Conservation (phyloP, 2,888 invertebrate species). For the Euplagia quadripunctaria region DNA sequence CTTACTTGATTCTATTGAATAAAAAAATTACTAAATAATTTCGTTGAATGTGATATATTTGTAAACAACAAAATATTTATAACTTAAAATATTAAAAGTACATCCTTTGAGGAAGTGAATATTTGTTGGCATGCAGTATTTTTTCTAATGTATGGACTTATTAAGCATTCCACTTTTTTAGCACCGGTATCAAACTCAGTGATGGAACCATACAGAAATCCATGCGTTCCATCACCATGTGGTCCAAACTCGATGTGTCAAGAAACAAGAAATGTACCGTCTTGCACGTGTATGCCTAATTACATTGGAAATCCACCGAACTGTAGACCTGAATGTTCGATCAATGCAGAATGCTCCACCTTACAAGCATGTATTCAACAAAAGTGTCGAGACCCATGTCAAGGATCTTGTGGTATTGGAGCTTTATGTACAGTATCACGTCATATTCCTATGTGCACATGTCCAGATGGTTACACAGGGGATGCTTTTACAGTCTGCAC, state of each 20-base stretch:
- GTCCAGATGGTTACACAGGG: slow-evolving; percentile 90
- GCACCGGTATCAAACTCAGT: slow-evolving; percentile 80
- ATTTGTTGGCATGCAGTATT: not conserved
- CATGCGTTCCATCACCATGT: slow-evolving; percentile 89
- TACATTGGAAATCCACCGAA: slow-evolving; percentile 89
- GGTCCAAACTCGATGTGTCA: slow-evolving; percentile 91
- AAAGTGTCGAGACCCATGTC: slow-evolving; percentile 91
- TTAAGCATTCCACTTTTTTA: slow-evolving; percentile 59
- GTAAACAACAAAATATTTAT: not conserved
- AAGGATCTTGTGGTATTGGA: slow-evolving; percentile 89
- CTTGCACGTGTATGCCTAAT: slow-evolving; percentile 88
- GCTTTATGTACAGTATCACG: slow-evolving; percentile 89
- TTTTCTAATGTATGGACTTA: not conserved
- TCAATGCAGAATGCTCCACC: slow-evolving; percentile 90
- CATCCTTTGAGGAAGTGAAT: not conserved
- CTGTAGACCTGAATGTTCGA: slow-evolving; percentile 91
- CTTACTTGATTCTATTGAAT: not conserved
- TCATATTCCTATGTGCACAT: slow-evolving; percentile 92
- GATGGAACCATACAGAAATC: slow-evolving; percentile 82
- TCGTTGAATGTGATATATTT: too few relatives aligned
- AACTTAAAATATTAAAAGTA: not conserved
- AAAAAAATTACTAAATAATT: too few relatives aligned
- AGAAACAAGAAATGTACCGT: slow-evolving; percentile 87
- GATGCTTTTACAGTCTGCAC: slow-evolving; percentile 88
- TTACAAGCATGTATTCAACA: slow-evolving; percentile 90